phyloP scores from a whole-genome alignment of 1,140 invertebrate genomes.

The Mylabris phalerata region DNA sequence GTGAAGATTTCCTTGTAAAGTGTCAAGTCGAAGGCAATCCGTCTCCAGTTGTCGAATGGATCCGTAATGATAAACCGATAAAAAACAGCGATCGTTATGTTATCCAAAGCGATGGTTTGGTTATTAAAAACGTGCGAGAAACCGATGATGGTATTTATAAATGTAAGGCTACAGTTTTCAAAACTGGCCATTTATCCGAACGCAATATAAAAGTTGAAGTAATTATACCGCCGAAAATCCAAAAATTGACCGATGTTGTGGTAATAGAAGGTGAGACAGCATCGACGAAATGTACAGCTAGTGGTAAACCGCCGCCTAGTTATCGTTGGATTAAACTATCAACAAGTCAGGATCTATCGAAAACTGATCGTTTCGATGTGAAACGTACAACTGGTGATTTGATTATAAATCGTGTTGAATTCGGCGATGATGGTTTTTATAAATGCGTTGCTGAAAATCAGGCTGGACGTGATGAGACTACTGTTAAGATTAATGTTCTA shows the following conservation, averaged over 20 bases:
- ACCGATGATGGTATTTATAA: constrained; percentile 79
- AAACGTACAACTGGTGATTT: constrained; percentile 60
- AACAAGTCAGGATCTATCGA: constrained; percentile 58
- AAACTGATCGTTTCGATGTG: constrained; percentile 64
- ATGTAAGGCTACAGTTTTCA: constrained; percentile 72
- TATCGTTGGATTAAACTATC: constrained; percentile 72
- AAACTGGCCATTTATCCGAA: constrained; percentile 71
- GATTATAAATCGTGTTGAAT: constrained; percentile 67
- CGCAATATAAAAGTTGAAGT: constrained; percentile 69
- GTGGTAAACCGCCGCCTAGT: constrained; percentile 72
- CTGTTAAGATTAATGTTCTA: constrained; percentile 59
- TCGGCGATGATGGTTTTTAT: constrained; percentile 72
- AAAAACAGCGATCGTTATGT: constrained; percentile 60
- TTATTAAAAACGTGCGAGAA: constrained; percentile 70
- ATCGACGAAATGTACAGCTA: constrained; percentile 66
- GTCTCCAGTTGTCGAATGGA: constrained; percentile 75
- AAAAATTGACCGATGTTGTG: constrained; percentile 51
- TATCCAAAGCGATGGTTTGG: constrained; percentile 65
- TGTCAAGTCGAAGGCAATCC: constrained; percentile 83
- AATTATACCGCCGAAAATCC: constrained; percentile 67
- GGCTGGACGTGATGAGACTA: constrained; percentile 62
- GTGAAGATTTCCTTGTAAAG: constrained; percentile 65
- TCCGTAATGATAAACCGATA: constrained; percentile 60
- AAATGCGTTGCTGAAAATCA: constrained; percentile 76
- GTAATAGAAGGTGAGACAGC: constrained; percentile 73